These are phyloP conservation scores for Pissodes strobi DNA, from an alignment of 1,140 invertebrate species.

Conservation along the genomic window DNA sequence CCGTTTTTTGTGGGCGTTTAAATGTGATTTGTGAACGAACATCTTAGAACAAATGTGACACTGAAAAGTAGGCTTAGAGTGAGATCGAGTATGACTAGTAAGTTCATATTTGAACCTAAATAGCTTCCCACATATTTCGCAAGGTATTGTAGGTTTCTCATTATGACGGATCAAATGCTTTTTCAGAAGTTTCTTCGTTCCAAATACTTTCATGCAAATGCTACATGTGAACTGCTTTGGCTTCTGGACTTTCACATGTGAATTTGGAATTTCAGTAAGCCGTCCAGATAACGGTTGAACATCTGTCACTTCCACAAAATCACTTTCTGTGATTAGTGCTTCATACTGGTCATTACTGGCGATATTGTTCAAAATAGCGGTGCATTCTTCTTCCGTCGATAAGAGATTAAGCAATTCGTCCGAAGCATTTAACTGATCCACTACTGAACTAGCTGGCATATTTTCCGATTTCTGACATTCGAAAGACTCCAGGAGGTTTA, in stretches of 20 bases:
- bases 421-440: constrained; percentile 45
- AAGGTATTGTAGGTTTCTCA: constrained; percentile 19
- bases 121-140: constrained; percentile 48
- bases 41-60: constrained; percentile 58
- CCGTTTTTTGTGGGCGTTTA: constrained; percentile 67
- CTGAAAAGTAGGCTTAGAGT: constrained; percentile 46
- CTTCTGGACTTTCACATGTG: constrained; percentile 1
- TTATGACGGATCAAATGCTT: constrained; percentile 17
- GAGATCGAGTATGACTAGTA: constrained; percentile 33
- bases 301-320: constrained; percentile 36
- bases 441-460: constrained; percentile 41
- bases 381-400: constrained; percentile 48
- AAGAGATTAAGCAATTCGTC: constrained; percentile 46
- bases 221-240: constrained; percentile 5
- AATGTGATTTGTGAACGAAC: constrained; percentile 70
- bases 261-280: background rate
- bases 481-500: constrained; percentile 36
- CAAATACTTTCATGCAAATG: constrained; percentile 13
- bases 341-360: constrained; percentile 43
- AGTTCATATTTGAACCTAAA: constrained; percentile 43
- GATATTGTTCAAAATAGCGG: constrained; percentile 46
- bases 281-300: constrained; percentile 20
- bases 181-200: constrained; percentile 34
- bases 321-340: constrained; percentile 29
- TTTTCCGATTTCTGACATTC: constrained; percentile 37